A percentile compares a stretch with the other conserved stretches of the same genome.
These are phyloP conservation scores for Rhabdomys dilectus DNA, from an alignment of 2,113 vertebrate species.

Conservation along the genomic window DNA sequence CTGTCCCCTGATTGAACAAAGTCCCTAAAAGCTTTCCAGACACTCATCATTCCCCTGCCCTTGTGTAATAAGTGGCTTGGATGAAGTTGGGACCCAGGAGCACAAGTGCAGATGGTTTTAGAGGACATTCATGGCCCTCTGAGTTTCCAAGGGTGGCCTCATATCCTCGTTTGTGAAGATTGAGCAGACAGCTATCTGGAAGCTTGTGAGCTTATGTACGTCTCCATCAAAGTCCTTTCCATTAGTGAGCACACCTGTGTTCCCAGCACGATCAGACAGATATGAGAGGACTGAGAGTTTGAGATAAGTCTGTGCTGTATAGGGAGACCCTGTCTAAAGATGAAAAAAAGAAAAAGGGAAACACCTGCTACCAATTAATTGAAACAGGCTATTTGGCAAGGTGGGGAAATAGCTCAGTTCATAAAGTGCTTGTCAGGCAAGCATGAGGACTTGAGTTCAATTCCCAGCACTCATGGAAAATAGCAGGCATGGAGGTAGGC, in stretches of 20 bases:
- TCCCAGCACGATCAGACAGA: background rate
- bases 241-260: background rate
- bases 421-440: background rate
- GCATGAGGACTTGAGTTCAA: background rate
- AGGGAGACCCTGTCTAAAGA: background rate
- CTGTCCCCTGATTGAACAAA: slow-evolving; percentile 44
- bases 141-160: background rate
- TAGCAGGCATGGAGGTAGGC: background rate
- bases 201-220: background rate
- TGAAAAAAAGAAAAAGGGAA: background rate
- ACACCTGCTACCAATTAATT: background rate
- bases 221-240: background rate
- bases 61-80: background rate
- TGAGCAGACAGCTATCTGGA: background rate
- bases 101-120: accelerated
- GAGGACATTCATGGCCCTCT: background rate
- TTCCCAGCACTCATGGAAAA: background rate
- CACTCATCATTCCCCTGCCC: background rate
- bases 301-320: background rate
- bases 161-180: background rate
- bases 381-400: background rate
- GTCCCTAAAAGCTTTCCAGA: slow-evolving; percentile 14
- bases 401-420: background rate
- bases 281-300: background rate
- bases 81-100: background rate